Evolutionary conservation across 2,888 invertebrate species (phyloP).

Genomic region (Lordiphosa andalusiaca): DNA sequence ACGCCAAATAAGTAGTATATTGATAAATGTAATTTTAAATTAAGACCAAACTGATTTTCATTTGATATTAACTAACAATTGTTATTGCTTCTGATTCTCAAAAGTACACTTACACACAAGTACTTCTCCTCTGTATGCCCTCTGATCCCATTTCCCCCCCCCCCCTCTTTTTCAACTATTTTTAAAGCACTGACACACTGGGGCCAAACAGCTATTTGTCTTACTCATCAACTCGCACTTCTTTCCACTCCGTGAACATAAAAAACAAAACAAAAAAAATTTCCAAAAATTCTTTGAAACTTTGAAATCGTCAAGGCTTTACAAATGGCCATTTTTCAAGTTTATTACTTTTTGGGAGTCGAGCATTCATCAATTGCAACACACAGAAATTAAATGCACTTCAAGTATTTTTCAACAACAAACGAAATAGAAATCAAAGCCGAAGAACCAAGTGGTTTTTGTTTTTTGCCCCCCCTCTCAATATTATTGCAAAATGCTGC

Average conservation of each 20-base stretch:
- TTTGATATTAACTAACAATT: neutral
- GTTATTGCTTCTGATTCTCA: neutral
- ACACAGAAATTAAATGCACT: slow-evolving; percentile 50
- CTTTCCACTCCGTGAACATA: slow-evolving; percentile 24
- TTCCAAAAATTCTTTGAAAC: slow-evolving; percentile 24
- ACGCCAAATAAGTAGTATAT: too few relatives aligned
- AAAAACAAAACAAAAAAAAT: slow-evolving; percentile 20
- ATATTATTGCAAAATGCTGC: slow-evolving; percentile 52
- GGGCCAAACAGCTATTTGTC: slow-evolving; percentile 52
- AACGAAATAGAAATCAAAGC: slow-evolving; percentile 46
- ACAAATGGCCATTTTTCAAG: slow-evolving; percentile 61
- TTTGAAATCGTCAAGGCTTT: slow-evolving; percentile 22
- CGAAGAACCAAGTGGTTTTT: slow-evolving; percentile 18
- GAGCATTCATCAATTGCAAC: slow-evolving; percentile 55
- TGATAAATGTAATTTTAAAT: too few relatives aligned
- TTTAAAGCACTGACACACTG: slow-evolving; percentile 48
- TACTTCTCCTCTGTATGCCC: neutral
- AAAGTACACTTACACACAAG: neutral
- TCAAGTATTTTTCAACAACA: slow-evolving; percentile 37
- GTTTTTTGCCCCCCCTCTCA: slow-evolving; percentile 10
- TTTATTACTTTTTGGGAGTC: slow-evolving; percentile 49
- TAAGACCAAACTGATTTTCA: too few relatives aligned
- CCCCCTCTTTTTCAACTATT: slow-evolving; percentile 57
- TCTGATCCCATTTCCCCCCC: slow-evolving; percentile 25
- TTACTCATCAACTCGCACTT: slow-evolving; percentile 45